These are phyloP conservation scores for Cryptocephalus moraei DNA, from an alignment of 2,888 invertebrate species.

Conservation along the genomic window DNA sequence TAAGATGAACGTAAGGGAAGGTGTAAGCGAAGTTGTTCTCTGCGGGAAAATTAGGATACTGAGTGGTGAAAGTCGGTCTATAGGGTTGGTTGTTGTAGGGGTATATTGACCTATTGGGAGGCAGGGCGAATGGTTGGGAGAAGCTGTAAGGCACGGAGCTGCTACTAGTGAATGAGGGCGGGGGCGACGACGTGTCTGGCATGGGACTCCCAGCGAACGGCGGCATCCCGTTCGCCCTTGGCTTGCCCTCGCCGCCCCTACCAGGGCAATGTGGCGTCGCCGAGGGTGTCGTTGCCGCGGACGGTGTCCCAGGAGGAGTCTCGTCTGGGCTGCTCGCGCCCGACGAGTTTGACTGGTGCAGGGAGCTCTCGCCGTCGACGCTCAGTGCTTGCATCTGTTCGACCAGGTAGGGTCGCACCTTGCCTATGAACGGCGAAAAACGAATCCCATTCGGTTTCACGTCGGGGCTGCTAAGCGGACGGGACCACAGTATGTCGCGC, in stretches of 20 bases:
- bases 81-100: slow-evolving; percentile 24
- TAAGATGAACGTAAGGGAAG: slow-evolving; percentile 27
- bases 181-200: slow-evolving; percentile 33
- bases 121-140: slow-evolving; percentile 30
- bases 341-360: slow-evolving; percentile 44
- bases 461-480: slow-evolving; percentile 18
- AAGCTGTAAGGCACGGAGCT: slow-evolving; percentile 45
- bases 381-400: slow-evolving; percentile 41
- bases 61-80: slow-evolving; percentile 33
- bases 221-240: slow-evolving; percentile 26
- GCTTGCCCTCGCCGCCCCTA: slow-evolving; percentile 12
- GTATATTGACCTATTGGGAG: slow-evolving; percentile 26
- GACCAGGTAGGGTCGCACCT: slow-evolving; percentile 33
- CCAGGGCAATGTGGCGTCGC: slow-evolving; percentile 17
- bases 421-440: slow-evolving; percentile 13
- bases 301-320: slow-evolving; percentile 43
- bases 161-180: slow-evolving; percentile 32
- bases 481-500: slow-evolving; percentile 17
- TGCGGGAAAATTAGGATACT: slow-evolving; percentile 22
- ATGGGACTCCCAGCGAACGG: slow-evolving; percentile 24
- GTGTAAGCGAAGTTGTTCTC: slow-evolving; percentile 22
- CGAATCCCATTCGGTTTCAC: slow-evolving; percentile 30
- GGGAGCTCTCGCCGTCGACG: slow-evolving; percentile 40
- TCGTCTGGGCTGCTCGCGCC: slow-evolving; percentile 49
- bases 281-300: slow-evolving; percentile 10